Conservation (phyloP, 2,113 vertebrate species). For the Prinia subflava region DNA sequence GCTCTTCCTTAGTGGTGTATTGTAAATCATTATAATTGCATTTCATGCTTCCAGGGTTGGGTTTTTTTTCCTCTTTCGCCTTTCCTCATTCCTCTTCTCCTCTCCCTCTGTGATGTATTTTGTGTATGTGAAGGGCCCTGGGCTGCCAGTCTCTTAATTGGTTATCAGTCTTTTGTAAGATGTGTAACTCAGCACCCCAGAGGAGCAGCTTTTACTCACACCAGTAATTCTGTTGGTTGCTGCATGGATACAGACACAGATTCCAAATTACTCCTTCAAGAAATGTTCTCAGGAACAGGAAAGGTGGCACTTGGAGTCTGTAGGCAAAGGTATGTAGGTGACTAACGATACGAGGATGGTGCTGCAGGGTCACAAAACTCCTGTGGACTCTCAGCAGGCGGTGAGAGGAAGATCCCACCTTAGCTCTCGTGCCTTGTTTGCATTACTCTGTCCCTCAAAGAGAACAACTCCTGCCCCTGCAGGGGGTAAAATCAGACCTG, state of each 20-base stretch:
- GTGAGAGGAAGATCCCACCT: background rate
- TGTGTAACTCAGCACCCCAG: background rate
- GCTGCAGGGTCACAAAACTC: background rate
- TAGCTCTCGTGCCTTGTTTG: fast-evolving
- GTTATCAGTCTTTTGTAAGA: background rate
- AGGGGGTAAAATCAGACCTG: background rate
- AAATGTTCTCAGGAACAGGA: background rate
- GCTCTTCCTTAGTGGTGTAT: background rate
- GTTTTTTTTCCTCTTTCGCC: background rate
- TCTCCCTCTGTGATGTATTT: background rate
- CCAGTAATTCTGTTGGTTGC: background rate
- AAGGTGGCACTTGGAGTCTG: background rate
- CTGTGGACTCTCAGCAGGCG: fast-evolving
- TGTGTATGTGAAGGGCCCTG: background rate
- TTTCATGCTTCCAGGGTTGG: background rate
- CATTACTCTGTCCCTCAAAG: background rate
- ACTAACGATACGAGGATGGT: background rate
- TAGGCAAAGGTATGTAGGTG: background rate
- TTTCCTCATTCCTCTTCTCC: background rate
- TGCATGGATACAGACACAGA: fast-evolving
- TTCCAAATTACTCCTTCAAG: background rate
- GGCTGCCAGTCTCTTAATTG: background rate
- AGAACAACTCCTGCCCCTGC: background rate
- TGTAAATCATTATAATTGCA: background rate
- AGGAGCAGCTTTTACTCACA: background rate